These are phyloP conservation scores for Setipinna tenuifilis DNA, from an alignment of 2,797 vertebrate genomes.

Conservation along the genomic window DNA sequence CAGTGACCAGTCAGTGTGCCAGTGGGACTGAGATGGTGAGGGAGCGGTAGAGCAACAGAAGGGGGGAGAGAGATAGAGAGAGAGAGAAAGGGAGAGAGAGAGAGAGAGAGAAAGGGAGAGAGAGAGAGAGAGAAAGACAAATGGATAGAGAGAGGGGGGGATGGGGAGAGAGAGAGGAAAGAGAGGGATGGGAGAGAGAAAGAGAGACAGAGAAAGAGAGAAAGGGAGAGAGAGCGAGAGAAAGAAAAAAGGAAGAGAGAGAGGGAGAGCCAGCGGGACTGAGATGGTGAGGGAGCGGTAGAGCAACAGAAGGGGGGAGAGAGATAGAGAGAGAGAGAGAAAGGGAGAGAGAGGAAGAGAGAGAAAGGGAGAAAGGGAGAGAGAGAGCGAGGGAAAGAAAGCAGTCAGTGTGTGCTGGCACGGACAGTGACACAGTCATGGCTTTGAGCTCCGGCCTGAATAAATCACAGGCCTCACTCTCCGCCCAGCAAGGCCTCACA, in stretches of 20 bases:
- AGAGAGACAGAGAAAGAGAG: conserved; percentile 3
- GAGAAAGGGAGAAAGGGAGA: conserved; percentile 29
- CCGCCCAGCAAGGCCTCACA: conserved; percentile 35
- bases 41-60: conserved; percentile 32
- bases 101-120: not conserved
- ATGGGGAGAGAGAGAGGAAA: not conserved
- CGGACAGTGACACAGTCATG: conserved; percentile 77
- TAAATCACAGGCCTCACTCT: conserved; percentile 46
- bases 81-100: conserved; percentile 21
- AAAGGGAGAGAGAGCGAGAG: conserved; percentile 43
- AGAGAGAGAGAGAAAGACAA: not conserved
- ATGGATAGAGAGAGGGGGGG: not conserved
- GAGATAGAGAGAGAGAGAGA: conserved; percentile 19
- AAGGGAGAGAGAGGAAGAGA: not conserved
- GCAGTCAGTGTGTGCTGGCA: conserved; percentile 63
- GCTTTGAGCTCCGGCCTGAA: conserved; percentile 56
- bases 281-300: conserved; percentile 39
- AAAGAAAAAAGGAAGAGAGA: conserved; percentile 56
- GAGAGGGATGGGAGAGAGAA: not conserved
- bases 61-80: not conserved
- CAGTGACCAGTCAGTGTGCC: not conserved
- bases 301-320: conserved; percentile 29
- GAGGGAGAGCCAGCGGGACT: conserved; percentile 20
- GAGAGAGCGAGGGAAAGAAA: conserved; percentile 58
- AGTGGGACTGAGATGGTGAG: not conserved